Evolutionary conservation across 2,113 vertebrate species (phyloP).

Genomic region (Puffinus mauretanicus): DNA sequence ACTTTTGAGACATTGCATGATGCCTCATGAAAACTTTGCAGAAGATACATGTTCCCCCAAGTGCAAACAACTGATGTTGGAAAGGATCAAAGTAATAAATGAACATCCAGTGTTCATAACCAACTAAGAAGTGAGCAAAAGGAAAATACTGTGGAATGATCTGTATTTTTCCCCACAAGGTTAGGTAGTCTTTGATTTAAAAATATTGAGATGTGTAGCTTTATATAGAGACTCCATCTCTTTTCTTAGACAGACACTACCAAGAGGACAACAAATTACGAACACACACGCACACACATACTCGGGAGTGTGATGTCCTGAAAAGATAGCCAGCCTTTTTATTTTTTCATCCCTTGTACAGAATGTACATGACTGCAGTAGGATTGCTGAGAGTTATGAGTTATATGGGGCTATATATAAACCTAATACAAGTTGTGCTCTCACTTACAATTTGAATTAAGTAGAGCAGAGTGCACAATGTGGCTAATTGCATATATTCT

Average conservation of each 20-base stretch:
- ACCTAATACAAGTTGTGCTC: not conserved
- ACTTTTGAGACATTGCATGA: not conserved
- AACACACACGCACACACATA: fast-evolving
- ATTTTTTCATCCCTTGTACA: not conserved
- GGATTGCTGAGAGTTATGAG: not conserved
- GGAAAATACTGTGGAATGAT: not conserved
- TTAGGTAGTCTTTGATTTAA: not conserved
- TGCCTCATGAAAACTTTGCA: not conserved
- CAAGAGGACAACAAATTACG: not conserved
- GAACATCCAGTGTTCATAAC: not conserved
- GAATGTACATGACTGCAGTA: not conserved
- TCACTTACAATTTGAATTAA: not conserved
- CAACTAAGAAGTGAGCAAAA: not conserved
- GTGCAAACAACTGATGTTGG: not conserved
- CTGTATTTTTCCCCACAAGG: not conserved
- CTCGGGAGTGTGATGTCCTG: not conserved
- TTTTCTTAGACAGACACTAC: not conserved
- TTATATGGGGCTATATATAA: not conserved
- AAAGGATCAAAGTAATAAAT: not conserved
- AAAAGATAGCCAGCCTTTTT: not conserved
- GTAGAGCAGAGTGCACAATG: not conserved
- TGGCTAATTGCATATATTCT: constrained; percentile 13
- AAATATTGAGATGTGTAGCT: not conserved
- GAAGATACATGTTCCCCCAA: not conserved
- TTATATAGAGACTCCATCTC: not conserved